Base-by-base conservation (phyloP, 2,113 vertebrate genomes). In the Chitala chitala region DNA sequence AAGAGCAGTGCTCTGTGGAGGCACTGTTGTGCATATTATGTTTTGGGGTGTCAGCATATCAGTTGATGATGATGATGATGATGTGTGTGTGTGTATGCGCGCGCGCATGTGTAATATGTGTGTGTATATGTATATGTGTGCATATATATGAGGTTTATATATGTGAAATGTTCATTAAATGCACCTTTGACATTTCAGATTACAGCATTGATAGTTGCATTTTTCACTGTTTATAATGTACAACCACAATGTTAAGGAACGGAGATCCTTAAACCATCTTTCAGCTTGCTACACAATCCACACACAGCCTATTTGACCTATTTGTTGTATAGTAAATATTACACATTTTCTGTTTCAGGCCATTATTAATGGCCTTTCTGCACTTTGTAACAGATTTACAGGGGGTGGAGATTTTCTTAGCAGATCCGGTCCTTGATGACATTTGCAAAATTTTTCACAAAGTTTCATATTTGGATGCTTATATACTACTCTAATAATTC, bases 221-320 rank as follows among this genome's bases (percentile, higher is more conserved):
- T 59, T 59, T 59, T 59, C 56, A 59, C 56, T 59, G 56, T 59
- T 59, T 59, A 31, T 59, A 59, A 24, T 59, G 56, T 59, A 59
- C 56, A 59, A 15, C 56, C 33, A 59, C 56, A 59, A 31, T 59
- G 33, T 31, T 59, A 59, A 59, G 33, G 56, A 59, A 59, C 29
- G 33, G 56, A 59, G 56, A 59, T 59, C 56, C 29, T 31, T 59
- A 59, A 59, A 31, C 56, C 56, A 59, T 31, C 56, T 59, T 59
- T 59, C 56, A 59, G 56, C 56, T 59, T 59, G 56, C 29, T 31
- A 33, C 29, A 59, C 56, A 59, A 59, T 5, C 56, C 29, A 59
- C 33, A 33, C 56, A 59, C 56, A 31, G 29, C n/a, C n/a, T n/a
- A n/a, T n/a, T n/a, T n/a, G n/a, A n/a, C n/a, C n/a, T n/a, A n/a